These are phyloP conservation scores for Callaeas wilsoni DNA, from an alignment of 2,113 vertebrate genomes.

Conservation along the genomic window DNA sequence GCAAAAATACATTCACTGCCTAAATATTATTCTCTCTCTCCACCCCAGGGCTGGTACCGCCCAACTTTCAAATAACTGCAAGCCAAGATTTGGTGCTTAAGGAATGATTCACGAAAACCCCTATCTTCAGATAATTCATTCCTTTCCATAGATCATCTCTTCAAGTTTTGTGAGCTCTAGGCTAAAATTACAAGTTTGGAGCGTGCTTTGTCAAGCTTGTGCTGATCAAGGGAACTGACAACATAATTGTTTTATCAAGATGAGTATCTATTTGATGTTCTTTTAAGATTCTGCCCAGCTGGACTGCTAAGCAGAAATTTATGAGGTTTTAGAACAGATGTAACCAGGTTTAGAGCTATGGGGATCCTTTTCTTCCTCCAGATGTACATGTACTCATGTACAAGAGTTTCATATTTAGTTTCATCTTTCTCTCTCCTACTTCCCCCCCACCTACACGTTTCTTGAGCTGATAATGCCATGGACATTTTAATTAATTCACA, in stretches of 20 bases:
- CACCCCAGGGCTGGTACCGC: neutral
- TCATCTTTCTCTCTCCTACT: neutral
- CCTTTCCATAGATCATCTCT: neutral
- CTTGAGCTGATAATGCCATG: neutral
- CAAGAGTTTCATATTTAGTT: neutral
- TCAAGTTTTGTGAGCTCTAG: slow-evolving; percentile 31
- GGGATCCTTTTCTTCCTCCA: slow-evolving; percentile 31
- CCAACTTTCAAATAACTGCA: slow-evolving; percentile 3
- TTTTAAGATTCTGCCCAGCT: slow-evolving; percentile 19
- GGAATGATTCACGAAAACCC: neutral
- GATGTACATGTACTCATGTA: slow-evolving; percentile 2
- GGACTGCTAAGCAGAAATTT: neutral
- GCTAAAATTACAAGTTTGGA: slow-evolving; percentile 39
- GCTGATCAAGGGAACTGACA: slow-evolving; percentile 42
- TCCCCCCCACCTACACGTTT: fast-evolving
- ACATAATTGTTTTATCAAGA: slow-evolving; percentile 25
- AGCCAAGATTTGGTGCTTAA: slow-evolving; percentile 22
- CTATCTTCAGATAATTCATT: neutral
- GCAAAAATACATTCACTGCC: neutral
- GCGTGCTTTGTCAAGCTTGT: slow-evolving; percentile 23
- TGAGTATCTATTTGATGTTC: neutral
- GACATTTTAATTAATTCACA: neutral
- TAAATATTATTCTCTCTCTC: slow-evolving; percentile 11
- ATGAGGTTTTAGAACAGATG: slow-evolving; percentile 45
- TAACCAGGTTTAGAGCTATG: slow-evolving; percentile 19